Evolutionary conservation across 2,797 vertebrate species (phyloP).

Genomic region (Champsocephalus esox): DNA sequence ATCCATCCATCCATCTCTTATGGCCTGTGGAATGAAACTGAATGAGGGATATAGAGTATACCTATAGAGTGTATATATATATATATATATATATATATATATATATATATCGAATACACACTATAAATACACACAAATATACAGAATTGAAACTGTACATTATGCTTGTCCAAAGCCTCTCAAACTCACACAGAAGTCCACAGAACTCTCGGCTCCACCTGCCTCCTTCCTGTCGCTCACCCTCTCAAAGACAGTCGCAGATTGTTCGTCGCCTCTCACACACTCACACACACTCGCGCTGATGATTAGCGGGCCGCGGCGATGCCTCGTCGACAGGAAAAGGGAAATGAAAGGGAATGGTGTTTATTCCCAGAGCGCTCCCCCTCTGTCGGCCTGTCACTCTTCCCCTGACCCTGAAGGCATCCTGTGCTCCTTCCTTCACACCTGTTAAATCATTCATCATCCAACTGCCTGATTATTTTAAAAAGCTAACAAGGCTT

Average conservation of each 20-base stretch:
- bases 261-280: conserved; percentile 68
- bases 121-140: too few species aligned
- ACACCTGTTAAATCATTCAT: conserved; percentile 87
- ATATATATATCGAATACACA: too few species aligned
- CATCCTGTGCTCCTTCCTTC: conserved; percentile 83
- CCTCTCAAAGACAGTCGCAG: conserved; percentile 63
- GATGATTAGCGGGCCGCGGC: conserved; percentile 73
- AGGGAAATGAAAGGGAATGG: conserved; percentile 84
- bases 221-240: conserved; percentile 54
- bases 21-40: too few species aligned
- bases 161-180: not conserved
- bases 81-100: too few species aligned
- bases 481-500: conserved; percentile 84
- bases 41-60: too few species aligned
- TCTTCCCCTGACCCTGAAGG: conserved; percentile 79
- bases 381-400: conserved; percentile 83
- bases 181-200: conserved; percentile 12
- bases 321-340: conserved; percentile 78
- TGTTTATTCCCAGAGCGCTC: conserved; percentile 85
- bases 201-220: conserved; percentile 33
- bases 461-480: conserved; percentile 87
- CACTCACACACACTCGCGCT: conserved; percentile 66
- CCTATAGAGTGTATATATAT: too few species aligned
- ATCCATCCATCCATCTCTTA: too few species aligned
- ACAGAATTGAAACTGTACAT: too few species aligned